A percentile compares a stretch with the other conserved stretches of the same genome.
Conservation (phyloP, 2,113 vertebrate species). For the Plectropomus leopardus region DNA sequence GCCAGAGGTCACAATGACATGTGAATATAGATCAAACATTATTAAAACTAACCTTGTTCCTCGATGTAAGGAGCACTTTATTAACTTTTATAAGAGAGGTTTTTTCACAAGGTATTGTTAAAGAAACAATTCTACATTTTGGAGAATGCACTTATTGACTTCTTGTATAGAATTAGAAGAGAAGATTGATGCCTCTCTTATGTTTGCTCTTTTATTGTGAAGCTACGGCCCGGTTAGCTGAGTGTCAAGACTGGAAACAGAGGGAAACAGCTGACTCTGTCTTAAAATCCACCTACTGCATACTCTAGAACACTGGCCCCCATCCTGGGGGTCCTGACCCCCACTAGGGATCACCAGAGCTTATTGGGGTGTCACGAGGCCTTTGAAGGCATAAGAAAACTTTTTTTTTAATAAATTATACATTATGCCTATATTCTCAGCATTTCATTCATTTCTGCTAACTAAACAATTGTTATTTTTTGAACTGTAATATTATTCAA, state of each 20-base stretch:
- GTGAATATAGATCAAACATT: background rate
- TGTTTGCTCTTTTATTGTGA: background rate
- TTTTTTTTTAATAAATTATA: no score
- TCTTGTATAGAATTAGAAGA: background rate
- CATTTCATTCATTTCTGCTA: no score
- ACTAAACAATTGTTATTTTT: no score
- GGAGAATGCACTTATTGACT: background rate
- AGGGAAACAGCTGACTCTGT: background rate
- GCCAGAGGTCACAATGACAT: background rate
- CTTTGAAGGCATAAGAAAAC: no score
- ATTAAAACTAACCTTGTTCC: conserved; percentile 6
- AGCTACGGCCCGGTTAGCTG: background rate
- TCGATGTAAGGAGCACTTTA: background rate
- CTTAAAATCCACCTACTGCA: background rate
- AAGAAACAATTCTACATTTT: background rate
- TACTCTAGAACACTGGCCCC: no score
- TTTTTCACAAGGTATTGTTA: background rate
- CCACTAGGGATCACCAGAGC: no score
- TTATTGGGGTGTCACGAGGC: no score
- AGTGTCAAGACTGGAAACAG: background rate
- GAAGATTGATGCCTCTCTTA: background rate
- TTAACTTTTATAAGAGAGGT: background rate
- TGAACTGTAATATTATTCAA: no score
- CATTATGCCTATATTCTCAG: no score
- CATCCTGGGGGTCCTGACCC: no score